A percentile compares a stretch with the other conserved stretches of the same genome.
phyloP scores from a whole-genome alignment of 2,888 invertebrate species.

The Caenorhabditis wallacei region DNA sequence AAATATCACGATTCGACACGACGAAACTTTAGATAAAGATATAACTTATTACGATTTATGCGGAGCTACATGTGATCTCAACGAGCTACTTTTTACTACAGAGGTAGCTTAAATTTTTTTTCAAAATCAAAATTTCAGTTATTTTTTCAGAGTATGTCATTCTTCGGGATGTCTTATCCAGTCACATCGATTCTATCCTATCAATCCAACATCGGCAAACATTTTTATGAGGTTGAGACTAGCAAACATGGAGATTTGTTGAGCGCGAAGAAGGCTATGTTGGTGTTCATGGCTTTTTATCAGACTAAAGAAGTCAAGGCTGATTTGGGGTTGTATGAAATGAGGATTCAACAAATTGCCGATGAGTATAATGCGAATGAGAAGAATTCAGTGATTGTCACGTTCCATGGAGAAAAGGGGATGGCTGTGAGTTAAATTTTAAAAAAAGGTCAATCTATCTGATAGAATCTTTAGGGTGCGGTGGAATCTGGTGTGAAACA shows the following conservation, averaged over 20 bases:
- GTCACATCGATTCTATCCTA: constrained; percentile 63
- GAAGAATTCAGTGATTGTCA: constrained; percentile 54
- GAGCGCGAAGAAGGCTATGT: constrained; percentile 65
- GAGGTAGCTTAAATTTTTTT: constrained; percentile 37
- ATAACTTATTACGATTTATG: constrained; percentile 73
- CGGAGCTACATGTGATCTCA: constrained; percentile 70
- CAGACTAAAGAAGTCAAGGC: constrained; percentile 64
- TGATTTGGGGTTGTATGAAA: constrained; percentile 69
- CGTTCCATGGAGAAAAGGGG: constrained; percentile 68
- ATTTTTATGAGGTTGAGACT: constrained; percentile 66
- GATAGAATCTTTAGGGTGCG: constrained; percentile 27
- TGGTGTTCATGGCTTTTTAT: constrained; percentile 74
- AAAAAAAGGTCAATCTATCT: too few relatives aligned
- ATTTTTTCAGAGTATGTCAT: constrained; percentile 33
- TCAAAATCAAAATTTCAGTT: too few relatives aligned
- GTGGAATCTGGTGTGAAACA: constrained; percentile 57
- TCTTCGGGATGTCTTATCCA: constrained; percentile 68
- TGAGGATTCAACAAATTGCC: constrained; percentile 50
- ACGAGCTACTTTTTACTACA: constrained; percentile 72
- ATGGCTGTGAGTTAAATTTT: constrained; percentile 59
- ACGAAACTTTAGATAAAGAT: constrained; percentile 31
- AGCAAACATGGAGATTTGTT: constrained; percentile 28
- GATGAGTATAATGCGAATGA: constrained; percentile 61
- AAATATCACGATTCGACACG: constrained; percentile 37
- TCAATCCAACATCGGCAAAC: constrained; percentile 76